Evolutionary conservation across 2,113 vertebrate genomes (phyloP), one percentile per base, ranked within the genome.

Genomic region (Melospiza georgiana): DNA sequence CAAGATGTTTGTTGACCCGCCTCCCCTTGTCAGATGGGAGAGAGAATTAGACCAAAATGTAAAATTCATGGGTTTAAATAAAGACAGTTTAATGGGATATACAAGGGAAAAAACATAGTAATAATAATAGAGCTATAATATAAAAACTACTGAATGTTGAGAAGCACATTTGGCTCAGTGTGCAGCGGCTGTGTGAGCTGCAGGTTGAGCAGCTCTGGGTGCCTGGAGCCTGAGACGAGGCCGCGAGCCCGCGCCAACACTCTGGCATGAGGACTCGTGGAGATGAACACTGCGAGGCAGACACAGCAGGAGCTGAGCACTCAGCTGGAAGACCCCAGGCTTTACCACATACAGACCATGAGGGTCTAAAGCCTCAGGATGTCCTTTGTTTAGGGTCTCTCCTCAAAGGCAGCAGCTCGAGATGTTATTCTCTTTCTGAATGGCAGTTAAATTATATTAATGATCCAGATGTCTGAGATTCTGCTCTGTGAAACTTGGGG

Each of bases 221-320:
- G 18, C 28, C 39, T 18, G 37, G 12, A 51, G 37, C 12, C 8
- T 37, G 37, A 51, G 68, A 67, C 0, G 1, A 59, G 12, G 59
- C 27, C 1, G 0, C 28, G 37, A 59, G 52, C 7, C 4, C 1
- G 8, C 0, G 0, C 7, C 33, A 51, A 9, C 15, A 5, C 12
- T 58, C 23, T 28, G 33, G 15, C 22, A 37, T 7, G 15, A 51
- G 28, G 33, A 24, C 19, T 12, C 28, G 23, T 14, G 37, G 33
- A 58, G 33, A 31, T 7, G 23, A 67, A 17, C 18, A 28, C 23
- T 17, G 23, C 59, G 52, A 59, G 61, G 9, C 33, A 81, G 37
- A 39, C 33, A 17, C 28, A 46, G 27, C 33, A 28, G 37, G 33
- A 52, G 23, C 23, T 0, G 0, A 67, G 11, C 4, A 28, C 10